phyloP scores from a whole-genome alignment of 23 tunicate genomes.

The Trididemnum nubilum region DNA sequence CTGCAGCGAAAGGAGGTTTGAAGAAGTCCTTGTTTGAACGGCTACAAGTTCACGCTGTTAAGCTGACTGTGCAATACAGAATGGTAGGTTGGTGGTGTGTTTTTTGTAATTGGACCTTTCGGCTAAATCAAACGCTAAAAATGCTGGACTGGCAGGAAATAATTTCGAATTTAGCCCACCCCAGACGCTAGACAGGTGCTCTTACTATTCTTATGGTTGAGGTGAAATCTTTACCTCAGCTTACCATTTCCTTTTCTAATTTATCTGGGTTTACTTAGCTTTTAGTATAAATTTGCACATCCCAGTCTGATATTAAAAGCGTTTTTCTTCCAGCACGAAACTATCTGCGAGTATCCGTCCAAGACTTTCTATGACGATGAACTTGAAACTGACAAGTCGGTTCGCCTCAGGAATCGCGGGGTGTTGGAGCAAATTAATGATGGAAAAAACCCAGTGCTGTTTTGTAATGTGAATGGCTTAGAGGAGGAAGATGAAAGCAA shows the following conservation, averaged over 20 bases:
- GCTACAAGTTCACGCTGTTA: slow-evolving; percentile 18
- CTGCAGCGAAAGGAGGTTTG: slow-evolving; percentile 39
- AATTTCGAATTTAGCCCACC: no score
- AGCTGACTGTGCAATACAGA: slow-evolving; percentile 58
- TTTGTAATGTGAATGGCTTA: slow-evolving; percentile 34
- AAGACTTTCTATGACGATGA: slow-evolving; percentile 36
- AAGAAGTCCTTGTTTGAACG: slow-evolving; percentile 44
- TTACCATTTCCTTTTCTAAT: no score
- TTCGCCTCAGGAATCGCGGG: not conserved
- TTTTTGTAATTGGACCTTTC: no score
- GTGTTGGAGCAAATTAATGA: not conserved
- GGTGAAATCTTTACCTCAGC: no score
- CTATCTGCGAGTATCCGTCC: slow-evolving; percentile 48
- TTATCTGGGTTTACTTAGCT: no score
- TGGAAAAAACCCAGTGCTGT: not conserved
- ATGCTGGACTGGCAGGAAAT: no score
- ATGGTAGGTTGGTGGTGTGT: slow-evolving; percentile 48
- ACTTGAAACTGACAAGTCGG: slow-evolving; percentile 18
- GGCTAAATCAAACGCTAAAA: no score
- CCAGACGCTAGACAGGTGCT: no score
- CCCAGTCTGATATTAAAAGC: no score
- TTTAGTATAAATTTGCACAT: no score
- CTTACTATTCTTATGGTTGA: no score
- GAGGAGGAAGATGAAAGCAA: slow-evolving; percentile 55
- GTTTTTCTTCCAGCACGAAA: not conserved